phyloP scores from a whole-genome alignment of 2,797 vertebrate species.

The Acrocephalus scirpaceus region DNA sequence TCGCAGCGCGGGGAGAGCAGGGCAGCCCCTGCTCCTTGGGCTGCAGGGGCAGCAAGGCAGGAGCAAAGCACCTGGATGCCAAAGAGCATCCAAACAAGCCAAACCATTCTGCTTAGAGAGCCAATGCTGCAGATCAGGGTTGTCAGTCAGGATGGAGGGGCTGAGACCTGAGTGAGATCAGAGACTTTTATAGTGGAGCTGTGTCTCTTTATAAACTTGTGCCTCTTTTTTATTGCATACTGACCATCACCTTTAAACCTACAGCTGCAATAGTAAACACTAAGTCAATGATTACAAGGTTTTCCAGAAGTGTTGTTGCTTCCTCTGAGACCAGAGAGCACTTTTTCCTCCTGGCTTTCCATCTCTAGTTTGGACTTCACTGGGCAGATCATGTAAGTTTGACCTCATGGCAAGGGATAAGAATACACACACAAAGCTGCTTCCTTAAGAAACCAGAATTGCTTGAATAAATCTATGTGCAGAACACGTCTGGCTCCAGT shows the following conservation, averaged over 20 bases:
- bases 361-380: background rate
- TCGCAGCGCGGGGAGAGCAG: conserved; percentile 26
- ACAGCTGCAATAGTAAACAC: conserved; percentile 29
- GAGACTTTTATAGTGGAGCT: background rate
- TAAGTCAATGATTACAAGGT: conserved; percentile 62
- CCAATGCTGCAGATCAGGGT: background rate
- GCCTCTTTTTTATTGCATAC: background rate
- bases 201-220: background rate
- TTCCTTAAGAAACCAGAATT: background rate
- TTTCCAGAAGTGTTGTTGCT: background rate
- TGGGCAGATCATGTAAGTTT: background rate
- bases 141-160: background rate
- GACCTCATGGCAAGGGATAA: background rate
- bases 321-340: background rate
- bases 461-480: background rate
- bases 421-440: background rate
- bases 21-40: accelerated
- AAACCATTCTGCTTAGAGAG: conserved; percentile 46
- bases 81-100: conserved; percentile 20
- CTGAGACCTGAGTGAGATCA: background rate
- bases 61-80: background rate
- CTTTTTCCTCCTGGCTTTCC: background rate
- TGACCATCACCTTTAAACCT: conserved; percentile 44
- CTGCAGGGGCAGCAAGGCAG: background rate
- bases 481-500: background rate